phyloP scores from a whole-genome alignment of 2,113 vertebrate genomes.

The Clarias magur region DNA sequence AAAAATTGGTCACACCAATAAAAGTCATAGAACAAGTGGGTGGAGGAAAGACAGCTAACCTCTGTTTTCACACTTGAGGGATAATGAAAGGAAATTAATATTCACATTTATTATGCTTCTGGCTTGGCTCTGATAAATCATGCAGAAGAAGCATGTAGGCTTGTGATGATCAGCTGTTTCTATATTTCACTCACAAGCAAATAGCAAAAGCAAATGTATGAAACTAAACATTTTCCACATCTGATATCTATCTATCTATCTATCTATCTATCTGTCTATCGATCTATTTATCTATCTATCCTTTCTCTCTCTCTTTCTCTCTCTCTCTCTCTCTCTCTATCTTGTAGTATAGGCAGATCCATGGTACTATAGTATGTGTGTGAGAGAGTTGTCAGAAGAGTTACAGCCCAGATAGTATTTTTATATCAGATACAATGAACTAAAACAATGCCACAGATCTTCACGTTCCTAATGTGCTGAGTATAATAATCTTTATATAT shows the following conservation, averaged over 20 bases:
- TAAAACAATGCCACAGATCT: constrained; percentile 23
- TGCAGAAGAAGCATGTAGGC: background rate
- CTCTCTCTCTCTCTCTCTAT: background rate
- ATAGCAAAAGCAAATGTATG: background rate
- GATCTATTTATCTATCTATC: background rate
- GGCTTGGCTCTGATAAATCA: background rate
- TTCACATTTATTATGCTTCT: constrained; percentile 30
- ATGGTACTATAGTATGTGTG: background rate
- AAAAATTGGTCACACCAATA: constrained; percentile 18
- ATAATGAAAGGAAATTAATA: constrained; percentile 33
- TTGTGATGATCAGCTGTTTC: background rate
- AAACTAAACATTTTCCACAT: background rate
- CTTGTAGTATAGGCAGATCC: background rate
- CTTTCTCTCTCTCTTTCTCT: background rate
- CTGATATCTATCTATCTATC: background rate
- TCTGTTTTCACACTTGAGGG: constrained; percentile 25
- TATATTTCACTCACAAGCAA: constrained; percentile 11
- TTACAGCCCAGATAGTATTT: background rate
- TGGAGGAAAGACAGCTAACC: constrained; percentile 12
- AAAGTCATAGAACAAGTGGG: constrained; percentile 24
- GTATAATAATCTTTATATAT: constrained; percentile 14
- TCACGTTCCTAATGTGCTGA: constrained; percentile 31
- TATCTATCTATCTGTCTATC: constrained; percentile 2
- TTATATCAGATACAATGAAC: background rate
- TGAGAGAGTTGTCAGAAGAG: background rate